These are phyloP conservation scores for Chaetura pelagica DNA, from an alignment of 2,113 vertebrate genomes.

Conservation along the genomic window DNA sequence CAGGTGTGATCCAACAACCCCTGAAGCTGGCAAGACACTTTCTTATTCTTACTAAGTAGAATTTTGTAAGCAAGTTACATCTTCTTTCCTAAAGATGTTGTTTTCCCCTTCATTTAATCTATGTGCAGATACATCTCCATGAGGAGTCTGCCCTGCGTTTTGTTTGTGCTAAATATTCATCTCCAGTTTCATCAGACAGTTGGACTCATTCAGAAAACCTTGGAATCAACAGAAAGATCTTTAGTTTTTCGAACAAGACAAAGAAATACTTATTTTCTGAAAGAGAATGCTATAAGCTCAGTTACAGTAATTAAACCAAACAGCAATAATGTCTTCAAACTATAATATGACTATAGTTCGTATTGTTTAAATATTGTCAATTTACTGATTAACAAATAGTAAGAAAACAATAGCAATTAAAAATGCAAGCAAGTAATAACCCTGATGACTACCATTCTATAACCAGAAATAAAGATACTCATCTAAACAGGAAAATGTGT, in stretches of 20 bases:
- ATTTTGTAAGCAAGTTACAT: neutral
- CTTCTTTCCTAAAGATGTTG: neutral
- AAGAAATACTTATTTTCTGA: neutral
- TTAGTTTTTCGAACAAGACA: neutral
- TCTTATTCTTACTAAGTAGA: neutral
- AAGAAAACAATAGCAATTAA: neutral
- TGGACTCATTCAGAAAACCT: neutral
- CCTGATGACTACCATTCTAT: neutral
- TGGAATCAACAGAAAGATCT: neutral
- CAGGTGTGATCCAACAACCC: neutral
- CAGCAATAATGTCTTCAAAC: neutral
- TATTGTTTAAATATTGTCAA: neutral
- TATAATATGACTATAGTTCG: neutral
- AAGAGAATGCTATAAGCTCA: neutral
- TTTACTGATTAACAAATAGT: neutral
- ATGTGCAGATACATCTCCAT: neutral
- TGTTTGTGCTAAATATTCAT: neutral
- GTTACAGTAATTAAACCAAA: neutral
- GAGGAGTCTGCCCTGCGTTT: neutral
- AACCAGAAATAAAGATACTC: neutral
- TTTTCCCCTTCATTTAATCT: neutral
- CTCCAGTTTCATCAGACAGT: neutral
- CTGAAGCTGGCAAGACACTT: neutral
- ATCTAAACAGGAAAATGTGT: neutral
- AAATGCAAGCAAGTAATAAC: neutral